Evolutionary conservation across 2,888 invertebrate genomes (phyloP), one percentile per base, ranked within the genome.

Genomic region (Enchytraeus crypticus): DNA sequence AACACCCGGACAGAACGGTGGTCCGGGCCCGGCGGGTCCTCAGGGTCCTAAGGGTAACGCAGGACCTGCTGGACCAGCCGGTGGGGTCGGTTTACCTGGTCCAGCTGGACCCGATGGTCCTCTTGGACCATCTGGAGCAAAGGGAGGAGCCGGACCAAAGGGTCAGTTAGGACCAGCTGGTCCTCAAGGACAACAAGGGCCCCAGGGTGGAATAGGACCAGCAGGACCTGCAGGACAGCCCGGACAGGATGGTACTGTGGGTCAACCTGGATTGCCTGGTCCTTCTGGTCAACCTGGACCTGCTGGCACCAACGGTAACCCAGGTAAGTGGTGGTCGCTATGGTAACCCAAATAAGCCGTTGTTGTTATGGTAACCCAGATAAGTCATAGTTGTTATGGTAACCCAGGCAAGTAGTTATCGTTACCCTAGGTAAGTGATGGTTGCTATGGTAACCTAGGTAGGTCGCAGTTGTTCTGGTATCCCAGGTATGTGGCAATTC

Each of bases 1-100:
- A 38, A 27, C 51, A 14, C 53, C 51, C n/a, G 67, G 67, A 38
- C 23, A 32, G 18, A 34, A 51, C 14, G 69, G 69, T 18, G 0
- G 43, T 11, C 3, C 47, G 51, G 65, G 61, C 32, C 49, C 61
- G 3, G 8, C 55, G n/a, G 61, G 61, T 29, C 32, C 46, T 14
- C n/a, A 53, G 21, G 65, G 65, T 29, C 51, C 54, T 34, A 5
- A 29, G 23, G 64, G 64, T 3, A 47, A 32, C 27, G 32, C 18
- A 45, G 54, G 45, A 26, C 23, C 26, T 46, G 2, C 57, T 57
- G 57, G 57, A 29, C 29, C 57, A 23, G 26, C n/a, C 43, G 57
- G 57, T n/a, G 5, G 27, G 11, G 18, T 27, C 8, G 57, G 57
- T 14, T 23, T 14, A 8, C 29, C 46, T 18, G 60, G 60, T 23